Base-by-base conservation (phyloP, 2,113 vertebrate species). In the Lagopus muta region DNA sequence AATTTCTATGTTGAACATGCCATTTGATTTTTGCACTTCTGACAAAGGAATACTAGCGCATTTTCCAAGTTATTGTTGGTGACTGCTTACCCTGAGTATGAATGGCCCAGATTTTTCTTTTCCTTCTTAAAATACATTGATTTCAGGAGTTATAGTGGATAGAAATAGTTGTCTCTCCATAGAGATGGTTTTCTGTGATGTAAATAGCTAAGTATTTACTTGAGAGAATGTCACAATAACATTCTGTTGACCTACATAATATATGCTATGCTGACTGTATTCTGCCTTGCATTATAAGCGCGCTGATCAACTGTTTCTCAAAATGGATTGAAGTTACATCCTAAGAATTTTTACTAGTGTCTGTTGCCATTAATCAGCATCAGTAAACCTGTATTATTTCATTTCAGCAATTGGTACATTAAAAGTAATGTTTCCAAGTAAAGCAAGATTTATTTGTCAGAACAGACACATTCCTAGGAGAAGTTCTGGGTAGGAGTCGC, bases 261-360 rank as follows among this genome's bases (percentile, higher is more conserved):
- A 0, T 52, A 0, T 52, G 61, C 6, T 57, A 8, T 0, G 3
- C 55, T 43, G 10, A 28, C 27, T 65, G 2, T 72, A 38, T 86
- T 61, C 72, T 81, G 10, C 12, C 22, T 8, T 54, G 5, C 2
- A 19, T 65, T 94, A 65, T 13, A 14, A 89, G 36, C 5, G 1
- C 2, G 30, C 13, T 19, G 14, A 10, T 25, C 12, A 66, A 8
- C 13, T 32, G 5, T 62, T 70, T 28, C 70, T 84, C 25, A 74
- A 45, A 87, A 57, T 34, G 13, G 22, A 40, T 75, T 62, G 7
- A 81, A 74, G 6, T 34, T 27, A 27, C 10, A 61, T 5, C 10
- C 7, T 36, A 22, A 43, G 17, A 62, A 43, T 62, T 74, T 89
- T 36, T 74, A 4, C 6, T 18, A 19, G 6, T 47, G 5, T 84